Percentiles rank a stretch among this genome's conserved stretches.
Conservation (phyloP, 2,797 vertebrate genomes). For the Sebastes steindachneri region DNA sequence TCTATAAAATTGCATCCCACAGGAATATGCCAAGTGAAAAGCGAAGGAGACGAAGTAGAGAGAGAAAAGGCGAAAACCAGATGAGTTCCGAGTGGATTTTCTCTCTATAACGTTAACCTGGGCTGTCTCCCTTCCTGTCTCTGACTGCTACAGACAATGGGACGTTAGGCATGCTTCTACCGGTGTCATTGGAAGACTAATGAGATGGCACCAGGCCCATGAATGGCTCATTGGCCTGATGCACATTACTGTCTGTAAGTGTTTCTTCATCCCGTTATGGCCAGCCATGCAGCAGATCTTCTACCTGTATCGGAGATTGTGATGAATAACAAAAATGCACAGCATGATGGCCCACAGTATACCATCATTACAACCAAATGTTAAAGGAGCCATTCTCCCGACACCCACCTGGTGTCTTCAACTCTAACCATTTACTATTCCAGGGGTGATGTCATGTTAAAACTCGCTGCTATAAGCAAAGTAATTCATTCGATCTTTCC, state of each 20-base stretch:
- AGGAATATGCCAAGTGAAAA: conserved; percentile 46
- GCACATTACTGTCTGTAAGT: conserved; percentile 77
- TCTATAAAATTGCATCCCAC: conserved; percentile 54
- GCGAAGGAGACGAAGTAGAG: conserved; percentile 7
- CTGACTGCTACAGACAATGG: conserved; percentile 67
- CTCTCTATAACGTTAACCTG: conserved; percentile 45
- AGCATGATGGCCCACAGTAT: conserved; percentile 15
- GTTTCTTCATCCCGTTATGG: conserved; percentile 70
- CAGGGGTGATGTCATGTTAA: not conserved
- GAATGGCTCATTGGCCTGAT: conserved; percentile 80
- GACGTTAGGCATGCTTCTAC: conserved; percentile 63
- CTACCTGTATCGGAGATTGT: conserved; percentile 68
- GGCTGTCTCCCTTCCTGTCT: conserved; percentile 36
- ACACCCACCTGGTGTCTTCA: not conserved
- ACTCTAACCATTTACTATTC: not conserved
- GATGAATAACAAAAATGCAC: conserved; percentile 63
- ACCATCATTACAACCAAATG: conserved; percentile 29
- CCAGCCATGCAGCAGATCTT: conserved; percentile 68
- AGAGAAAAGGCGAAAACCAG: conserved; percentile 9
- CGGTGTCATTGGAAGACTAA: conserved; percentile 78
- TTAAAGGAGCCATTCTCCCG: conserved; percentile 4
- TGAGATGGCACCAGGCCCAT: conserved; percentile 76
- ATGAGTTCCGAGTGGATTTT: conserved; percentile 35
- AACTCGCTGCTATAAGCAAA: not conserved
- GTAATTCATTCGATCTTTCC: not conserved